Percentiles rank a stretch among this genome's conserved stretches.
These are phyloP conservation scores for Zoanthus gigantus DNA, from an alignment of 92 coral and sea anemone species.

Conservation along the genomic window DNA sequence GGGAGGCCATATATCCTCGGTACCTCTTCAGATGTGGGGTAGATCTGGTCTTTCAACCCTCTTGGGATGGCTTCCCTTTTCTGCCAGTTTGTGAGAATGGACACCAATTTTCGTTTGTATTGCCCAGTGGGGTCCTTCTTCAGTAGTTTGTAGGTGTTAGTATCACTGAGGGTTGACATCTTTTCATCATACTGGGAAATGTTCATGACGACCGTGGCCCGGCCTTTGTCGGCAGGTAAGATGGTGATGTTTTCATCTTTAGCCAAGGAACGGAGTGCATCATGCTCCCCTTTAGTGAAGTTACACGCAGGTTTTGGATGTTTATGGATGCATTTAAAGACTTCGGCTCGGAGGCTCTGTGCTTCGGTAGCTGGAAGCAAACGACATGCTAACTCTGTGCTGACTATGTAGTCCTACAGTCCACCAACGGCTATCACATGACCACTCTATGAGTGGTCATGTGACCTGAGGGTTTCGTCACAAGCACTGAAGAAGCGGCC, in stretches of 20 bases:
- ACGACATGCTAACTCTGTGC: slow-evolving; percentile 9
- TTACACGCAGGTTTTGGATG: not conserved
- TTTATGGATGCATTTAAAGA: not conserved
- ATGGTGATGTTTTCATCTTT: not conserved
- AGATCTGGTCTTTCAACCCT: not conserved
- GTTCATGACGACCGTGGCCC: slow-evolving; percentile 21
- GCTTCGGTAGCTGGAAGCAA: slow-evolving; percentile 3
- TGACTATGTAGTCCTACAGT: not conserved
- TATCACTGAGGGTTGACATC: too few relatives aligned
- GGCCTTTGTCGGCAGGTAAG: slow-evolving; percentile 20
- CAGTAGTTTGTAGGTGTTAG: not conserved
- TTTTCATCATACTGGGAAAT: not conserved
- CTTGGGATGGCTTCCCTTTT: too few relatives aligned
- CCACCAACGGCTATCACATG: too few relatives aligned
- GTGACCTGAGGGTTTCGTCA: too few relatives aligned
- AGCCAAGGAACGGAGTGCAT: too few relatives aligned
- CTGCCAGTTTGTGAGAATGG: not conserved
- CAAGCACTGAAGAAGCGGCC: too few relatives aligned
- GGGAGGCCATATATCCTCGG: not conserved
- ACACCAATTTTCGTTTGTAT: slow-evolving; percentile 3
- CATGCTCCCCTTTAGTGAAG: not conserved
- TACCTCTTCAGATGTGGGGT: slow-evolving; percentile 1
- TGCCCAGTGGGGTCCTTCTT: slow-evolving; percentile 4
- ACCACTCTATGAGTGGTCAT: too few relatives aligned
- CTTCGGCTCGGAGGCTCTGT: slow-evolving; percentile 10